phyloP scores from a whole-genome alignment of 2,797 vertebrate species.

The Parotocinclus haroldoi region DNA sequence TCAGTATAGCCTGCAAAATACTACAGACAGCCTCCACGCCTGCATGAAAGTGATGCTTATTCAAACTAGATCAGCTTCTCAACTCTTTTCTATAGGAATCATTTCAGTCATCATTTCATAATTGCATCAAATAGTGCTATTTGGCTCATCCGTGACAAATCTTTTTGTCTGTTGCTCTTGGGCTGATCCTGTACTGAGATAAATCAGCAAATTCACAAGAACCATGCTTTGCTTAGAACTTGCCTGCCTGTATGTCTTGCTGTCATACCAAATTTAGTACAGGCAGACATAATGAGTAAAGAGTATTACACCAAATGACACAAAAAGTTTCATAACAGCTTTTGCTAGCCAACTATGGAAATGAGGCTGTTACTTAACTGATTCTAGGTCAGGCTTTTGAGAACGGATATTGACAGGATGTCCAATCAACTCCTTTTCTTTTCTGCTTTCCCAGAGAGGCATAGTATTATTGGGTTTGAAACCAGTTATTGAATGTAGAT shows the following conservation, averaged over 20 bases:
- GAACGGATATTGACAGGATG: background rate
- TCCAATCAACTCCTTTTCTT: slow-evolving; percentile 14
- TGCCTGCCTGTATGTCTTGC: no score
- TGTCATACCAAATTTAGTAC: no score
- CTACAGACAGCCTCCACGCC: background rate
- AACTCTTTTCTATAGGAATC: background rate
- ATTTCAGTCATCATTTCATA: no score
- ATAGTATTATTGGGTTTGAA: no score
- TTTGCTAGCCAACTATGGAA: background rate
- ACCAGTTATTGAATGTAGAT: no score
- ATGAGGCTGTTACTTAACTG: slow-evolving; percentile 5
- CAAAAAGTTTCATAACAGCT: slow-evolving; percentile 1
- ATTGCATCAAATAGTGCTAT: no score
- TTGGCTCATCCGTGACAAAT: background rate
- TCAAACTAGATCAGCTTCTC: no score
- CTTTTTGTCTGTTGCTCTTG: background rate
- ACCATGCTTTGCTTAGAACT: no score
- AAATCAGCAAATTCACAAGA: background rate
- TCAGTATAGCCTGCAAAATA: background rate
- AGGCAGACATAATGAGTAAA: no score
- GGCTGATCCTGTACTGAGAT: background rate
- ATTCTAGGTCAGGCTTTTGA: background rate
- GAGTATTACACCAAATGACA: background rate
- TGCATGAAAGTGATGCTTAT: no score
- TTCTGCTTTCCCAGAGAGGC: background rate